These are phyloP conservation scores for Agrotis exclamationis DNA, from an alignment of 2,888 invertebrate genomes.

Conservation along the genomic window DNA sequence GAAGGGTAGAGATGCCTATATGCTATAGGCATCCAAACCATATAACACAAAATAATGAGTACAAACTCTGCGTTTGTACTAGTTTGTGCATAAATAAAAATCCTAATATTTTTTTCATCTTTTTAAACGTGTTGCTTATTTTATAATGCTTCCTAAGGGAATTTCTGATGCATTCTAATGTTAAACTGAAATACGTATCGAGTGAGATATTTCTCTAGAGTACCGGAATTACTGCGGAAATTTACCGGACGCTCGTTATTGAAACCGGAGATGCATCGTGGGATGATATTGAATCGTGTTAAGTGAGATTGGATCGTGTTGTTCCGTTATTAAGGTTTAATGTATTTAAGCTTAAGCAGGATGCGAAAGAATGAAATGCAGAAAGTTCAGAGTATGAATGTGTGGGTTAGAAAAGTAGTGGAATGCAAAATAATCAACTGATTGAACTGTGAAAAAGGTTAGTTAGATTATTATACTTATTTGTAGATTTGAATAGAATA, in stretches of 20 bases:
- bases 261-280: conserved; percentile 52
- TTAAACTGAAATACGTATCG: conserved; percentile 34
- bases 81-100: too few relatives aligned
- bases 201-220: conserved; percentile 52
- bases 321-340: conserved; percentile 2
- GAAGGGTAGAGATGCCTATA: too few relatives aligned
- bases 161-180: conserved; percentile 1
- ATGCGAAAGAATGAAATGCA: too few relatives aligned
- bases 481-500: too few relatives aligned
- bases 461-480: too few relatives aligned
- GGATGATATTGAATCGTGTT: conserved; percentile 13
- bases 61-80: too few relatives aligned
- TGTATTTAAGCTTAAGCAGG: neutral
- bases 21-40: too few relatives aligned
- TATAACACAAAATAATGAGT: too few relatives aligned
- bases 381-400: neutral
- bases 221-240: conserved; percentile 44
- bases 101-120: neutral
- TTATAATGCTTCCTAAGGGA: neutral
- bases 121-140: neutral
- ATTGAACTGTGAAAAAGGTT: too few relatives aligned
- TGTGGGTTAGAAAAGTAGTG: neutral
- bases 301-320: conserved; percentile 15
- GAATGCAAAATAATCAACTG: too few relatives aligned
- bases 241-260: conserved; percentile 46